phyloP scores from a whole-genome alignment of 2,113 vertebrate genomes.

The Camelus bactrianus region DNA sequence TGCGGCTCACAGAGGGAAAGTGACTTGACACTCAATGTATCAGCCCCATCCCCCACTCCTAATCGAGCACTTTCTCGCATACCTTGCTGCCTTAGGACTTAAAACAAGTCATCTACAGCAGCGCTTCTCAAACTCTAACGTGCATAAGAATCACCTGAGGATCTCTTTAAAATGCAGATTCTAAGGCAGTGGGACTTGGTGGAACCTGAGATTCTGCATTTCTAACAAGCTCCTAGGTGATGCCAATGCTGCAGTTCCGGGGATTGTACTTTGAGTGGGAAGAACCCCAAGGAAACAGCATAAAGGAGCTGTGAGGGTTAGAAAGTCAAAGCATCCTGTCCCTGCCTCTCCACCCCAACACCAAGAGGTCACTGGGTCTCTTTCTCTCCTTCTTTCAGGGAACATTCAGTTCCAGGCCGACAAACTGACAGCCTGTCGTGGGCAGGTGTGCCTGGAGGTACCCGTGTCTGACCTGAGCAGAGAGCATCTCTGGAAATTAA shows the following conservation, averaged over 20 bases:
- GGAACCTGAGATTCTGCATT: neutral
- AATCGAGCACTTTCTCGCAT: neutral
- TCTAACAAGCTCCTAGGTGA: neutral
- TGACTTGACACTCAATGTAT: neutral
- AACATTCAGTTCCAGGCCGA: neutral
- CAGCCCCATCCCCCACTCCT: accelerated
- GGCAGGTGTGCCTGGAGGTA: too few relatives aligned
- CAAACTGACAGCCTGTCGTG: neutral
- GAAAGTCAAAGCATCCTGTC: neutral
- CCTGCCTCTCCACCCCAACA: neutral
- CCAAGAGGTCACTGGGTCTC: neutral
- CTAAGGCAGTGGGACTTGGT: neutral
- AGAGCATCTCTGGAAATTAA: neutral
- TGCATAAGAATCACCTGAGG: too few relatives aligned
- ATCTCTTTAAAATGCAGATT: neutral
- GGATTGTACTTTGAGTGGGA: neutral
- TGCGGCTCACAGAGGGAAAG: neutral
- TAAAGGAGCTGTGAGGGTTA: neutral
- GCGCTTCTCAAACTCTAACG: neutral
- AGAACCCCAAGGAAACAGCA: neutral
- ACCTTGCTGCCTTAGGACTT: neutral
- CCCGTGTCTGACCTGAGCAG: neutral
- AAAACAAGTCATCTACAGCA: neutral
- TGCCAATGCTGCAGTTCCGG: accelerated
- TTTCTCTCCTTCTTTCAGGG: neutral